These are phyloP conservation scores for Osmerus eperlanus DNA, from an alignment of 2,113 vertebrate species.

Conservation along the genomic window DNA sequence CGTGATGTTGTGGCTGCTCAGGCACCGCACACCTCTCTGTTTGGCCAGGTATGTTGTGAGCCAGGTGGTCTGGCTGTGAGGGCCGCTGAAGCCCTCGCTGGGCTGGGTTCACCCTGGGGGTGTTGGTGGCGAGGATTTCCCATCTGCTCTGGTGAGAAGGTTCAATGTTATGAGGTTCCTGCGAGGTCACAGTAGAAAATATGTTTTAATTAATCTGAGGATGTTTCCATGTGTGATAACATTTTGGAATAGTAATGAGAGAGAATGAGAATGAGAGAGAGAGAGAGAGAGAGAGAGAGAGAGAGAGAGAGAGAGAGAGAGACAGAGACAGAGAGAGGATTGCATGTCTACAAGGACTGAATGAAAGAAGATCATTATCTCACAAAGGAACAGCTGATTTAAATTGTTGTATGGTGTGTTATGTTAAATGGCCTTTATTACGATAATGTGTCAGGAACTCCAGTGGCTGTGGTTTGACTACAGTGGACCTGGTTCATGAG, in stretches of 20 bases:
- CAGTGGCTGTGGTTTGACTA: background rate
- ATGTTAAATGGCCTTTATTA: background rate
- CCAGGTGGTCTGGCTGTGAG: constrained; percentile 14
- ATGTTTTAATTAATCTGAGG: background rate
- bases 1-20: background rate
- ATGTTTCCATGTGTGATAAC: background rate
- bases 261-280: background rate
- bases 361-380: too few species aligned
- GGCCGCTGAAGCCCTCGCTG: background rate
- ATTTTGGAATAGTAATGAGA: background rate
- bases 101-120: constrained; percentile 17
- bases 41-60: background rate
- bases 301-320: background rate
- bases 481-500: background rate
- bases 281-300: background rate
- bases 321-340: too few species aligned
- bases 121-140: constrained; percentile 24
- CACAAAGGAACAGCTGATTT: too few species aligned
- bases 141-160: constrained; percentile 23
- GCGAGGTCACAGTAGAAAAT: background rate
- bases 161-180: background rate
- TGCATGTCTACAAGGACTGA: too few species aligned
- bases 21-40: background rate
- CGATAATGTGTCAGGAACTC: background rate
- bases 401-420: too few species aligned